phyloP scores from a whole-genome alignment of 2,113 vertebrate genomes.

The Columba livia region DNA sequence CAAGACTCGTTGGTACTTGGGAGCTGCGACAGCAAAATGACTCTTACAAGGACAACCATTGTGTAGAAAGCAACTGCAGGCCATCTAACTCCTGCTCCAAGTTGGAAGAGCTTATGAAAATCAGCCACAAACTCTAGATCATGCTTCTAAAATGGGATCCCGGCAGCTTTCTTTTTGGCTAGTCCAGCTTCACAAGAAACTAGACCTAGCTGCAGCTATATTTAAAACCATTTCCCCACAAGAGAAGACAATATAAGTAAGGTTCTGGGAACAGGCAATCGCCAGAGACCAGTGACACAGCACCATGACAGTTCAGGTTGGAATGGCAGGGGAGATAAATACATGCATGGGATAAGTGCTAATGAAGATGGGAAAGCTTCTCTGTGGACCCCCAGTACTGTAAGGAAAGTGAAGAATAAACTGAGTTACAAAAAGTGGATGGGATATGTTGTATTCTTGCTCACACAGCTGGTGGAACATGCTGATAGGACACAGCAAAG shows the following conservation, averaged over 20 bases:
- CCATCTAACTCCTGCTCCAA: not conserved
- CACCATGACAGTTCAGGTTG: not conserved
- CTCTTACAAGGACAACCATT: not conserved
- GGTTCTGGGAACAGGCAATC: not conserved
- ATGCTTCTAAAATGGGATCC: not conserved
- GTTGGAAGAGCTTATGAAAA: not conserved
- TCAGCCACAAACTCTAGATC: not conserved
- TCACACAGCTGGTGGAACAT: not conserved
- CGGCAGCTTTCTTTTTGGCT: not conserved
- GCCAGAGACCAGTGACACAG: not conserved
- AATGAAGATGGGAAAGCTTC: not conserved
- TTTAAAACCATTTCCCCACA: not conserved
- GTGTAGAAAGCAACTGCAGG: not conserved
- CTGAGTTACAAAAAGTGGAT: not conserved
- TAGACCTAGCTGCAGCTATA: not conserved
- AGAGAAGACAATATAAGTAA: not conserved
- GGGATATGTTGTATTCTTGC: not conserved
- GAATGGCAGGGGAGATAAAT: not conserved
- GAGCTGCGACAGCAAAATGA: not conserved
- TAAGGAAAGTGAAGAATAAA: not conserved
- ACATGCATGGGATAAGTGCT: not conserved
- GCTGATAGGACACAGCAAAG: not conserved
- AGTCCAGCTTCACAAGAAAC: not conserved
- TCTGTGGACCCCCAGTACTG: no score
- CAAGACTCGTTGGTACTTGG: accelerated